phyloP scores from a whole-genome alignment of 2,888 invertebrate species.

The Norana najaformis region DNA sequence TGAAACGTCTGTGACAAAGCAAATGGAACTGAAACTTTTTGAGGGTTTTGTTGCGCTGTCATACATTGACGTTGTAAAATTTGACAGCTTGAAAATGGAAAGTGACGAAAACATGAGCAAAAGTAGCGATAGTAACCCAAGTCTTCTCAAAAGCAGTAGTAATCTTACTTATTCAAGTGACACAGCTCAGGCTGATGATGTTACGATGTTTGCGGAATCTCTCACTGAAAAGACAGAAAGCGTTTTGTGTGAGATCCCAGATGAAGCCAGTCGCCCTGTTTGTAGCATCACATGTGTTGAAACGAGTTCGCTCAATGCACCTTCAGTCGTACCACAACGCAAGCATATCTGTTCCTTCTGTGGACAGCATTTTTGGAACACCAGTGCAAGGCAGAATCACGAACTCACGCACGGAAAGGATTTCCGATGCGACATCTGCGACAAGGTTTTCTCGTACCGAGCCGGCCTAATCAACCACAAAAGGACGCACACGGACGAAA shows the following conservation, averaged over 20 bases:
- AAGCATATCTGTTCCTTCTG: not conserved
- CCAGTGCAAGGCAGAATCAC: not conserved
- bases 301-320: not conserved
- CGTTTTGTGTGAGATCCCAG: not conserved
- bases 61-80: not conserved
- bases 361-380: not conserved
- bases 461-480: not conserved
- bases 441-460: conserved; percentile 8
- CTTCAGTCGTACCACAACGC: not conserved
- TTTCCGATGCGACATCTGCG: conserved; percentile 17
- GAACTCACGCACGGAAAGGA: not conserved
- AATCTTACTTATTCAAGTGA: not conserved
- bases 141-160: not conserved
- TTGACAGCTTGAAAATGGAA: not conserved
- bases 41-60: not conserved
- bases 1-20: not conserved
- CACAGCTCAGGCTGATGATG: not conserved
- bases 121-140: not conserved
- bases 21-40: not conserved
- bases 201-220: not conserved
- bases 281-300: too few relatives aligned
- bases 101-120: not conserved
- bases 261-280: not conserved
- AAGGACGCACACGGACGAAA: not conserved
- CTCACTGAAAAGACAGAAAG: not conserved